These are phyloP conservation scores for Gymnopithys bicolor DNA, from an alignment of 2,797 vertebrate species.

Conservation along the genomic window DNA sequence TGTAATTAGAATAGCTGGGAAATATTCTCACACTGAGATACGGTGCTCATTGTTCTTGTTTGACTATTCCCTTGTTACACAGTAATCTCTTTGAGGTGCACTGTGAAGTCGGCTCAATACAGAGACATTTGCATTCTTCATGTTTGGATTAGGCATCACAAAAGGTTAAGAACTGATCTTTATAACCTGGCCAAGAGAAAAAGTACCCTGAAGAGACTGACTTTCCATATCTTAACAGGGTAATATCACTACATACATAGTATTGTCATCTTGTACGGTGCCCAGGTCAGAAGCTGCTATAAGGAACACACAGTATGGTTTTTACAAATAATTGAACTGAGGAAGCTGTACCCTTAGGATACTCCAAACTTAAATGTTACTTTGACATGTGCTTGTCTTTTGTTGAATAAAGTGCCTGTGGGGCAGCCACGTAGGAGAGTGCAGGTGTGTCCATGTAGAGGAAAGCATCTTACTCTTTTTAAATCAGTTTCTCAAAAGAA, in stretches of 20 bases:
- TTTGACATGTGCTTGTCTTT: background rate
- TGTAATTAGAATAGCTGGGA: background rate
- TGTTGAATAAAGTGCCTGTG: background rate
- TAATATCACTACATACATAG: background rate
- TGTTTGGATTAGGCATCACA: background rate
- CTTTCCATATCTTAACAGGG: fast-evolving
- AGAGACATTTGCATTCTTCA: background rate
- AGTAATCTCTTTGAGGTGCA: background rate
- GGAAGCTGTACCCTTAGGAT: background rate
- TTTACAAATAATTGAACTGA: background rate
- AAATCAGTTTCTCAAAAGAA: background rate
- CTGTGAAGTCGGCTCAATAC: background rate
- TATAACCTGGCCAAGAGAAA: background rate
- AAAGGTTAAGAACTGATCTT: background rate
- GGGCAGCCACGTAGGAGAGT: background rate
- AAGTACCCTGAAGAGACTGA: background rate
- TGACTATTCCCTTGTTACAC: background rate
- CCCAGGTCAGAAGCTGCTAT: background rate
- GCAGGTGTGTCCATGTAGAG: background rate
- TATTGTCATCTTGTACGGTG: background rate
- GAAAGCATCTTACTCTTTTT: fast-evolving
- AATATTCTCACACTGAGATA: background rate
- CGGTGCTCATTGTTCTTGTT: background rate
- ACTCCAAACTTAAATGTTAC: background rate
- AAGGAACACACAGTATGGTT: background rate